Evolutionary conservation across 2,888 invertebrate species (phyloP).

Genomic region (Spodoptera littoralis): DNA sequence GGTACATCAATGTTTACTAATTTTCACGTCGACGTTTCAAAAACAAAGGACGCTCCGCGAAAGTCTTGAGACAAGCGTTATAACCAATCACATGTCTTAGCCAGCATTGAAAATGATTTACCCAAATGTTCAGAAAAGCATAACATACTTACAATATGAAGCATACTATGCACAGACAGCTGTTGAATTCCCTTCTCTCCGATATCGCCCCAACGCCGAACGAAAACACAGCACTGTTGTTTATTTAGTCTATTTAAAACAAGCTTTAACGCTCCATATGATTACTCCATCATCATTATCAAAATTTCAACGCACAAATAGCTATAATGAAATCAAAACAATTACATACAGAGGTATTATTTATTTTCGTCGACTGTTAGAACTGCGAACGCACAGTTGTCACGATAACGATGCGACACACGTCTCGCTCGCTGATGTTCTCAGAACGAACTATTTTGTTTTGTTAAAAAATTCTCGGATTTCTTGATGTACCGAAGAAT

Average conservation of each 20-base stretch:
- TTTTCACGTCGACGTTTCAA: constrained; percentile 22
- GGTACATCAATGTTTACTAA: constrained; percentile 28
- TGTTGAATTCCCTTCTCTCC: constrained; percentile 74
- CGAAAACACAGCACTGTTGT: constrained; percentile 79
- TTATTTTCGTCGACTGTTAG: constrained; percentile 59
- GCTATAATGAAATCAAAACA: constrained; percentile 53
- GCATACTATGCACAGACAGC: constrained; percentile 85
- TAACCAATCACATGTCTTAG: not conserved
- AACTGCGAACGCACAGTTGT: constrained; percentile 86
- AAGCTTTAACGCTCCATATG: constrained; percentile 40
- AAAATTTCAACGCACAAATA: constrained; percentile 57
- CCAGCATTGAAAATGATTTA: constrained; percentile 13
- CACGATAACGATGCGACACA: constrained; percentile 76
- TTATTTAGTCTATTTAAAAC: constrained; percentile 67
- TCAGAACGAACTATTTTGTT: constrained; percentile 58
- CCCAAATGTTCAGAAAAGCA: constrained; percentile 29
- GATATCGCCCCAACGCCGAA: constrained; percentile 72
- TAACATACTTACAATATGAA: constrained; percentile 81
- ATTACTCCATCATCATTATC: constrained; percentile 42
- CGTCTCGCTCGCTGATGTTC: constrained; percentile 80
- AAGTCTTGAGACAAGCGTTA: not conserved
- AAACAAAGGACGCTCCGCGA: constrained; percentile 32
- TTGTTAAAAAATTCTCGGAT: constrained; percentile 5
- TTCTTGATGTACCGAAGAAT: constrained; percentile 21
- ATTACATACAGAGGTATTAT: constrained; percentile 50